phyloP scores from a whole-genome alignment of 2,113 vertebrate genomes.

The Rhinogobius similis region DNA sequence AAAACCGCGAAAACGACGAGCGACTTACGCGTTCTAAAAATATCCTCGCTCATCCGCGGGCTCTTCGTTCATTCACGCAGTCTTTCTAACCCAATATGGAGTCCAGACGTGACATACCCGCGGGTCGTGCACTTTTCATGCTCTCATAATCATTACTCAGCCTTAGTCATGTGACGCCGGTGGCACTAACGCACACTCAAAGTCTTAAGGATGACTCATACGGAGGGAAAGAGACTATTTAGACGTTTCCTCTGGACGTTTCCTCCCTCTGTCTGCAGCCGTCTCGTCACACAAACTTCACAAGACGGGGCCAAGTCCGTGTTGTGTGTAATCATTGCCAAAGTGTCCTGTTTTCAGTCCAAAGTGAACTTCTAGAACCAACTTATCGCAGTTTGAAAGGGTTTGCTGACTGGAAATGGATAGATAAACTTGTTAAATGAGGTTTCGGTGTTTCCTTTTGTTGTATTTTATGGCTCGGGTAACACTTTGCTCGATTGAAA shows the following conservation, averaged over 20 bases:
- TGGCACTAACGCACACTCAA: background rate
- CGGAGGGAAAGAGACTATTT: background rate
- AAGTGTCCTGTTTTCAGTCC: background rate
- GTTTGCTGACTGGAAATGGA: background rate
- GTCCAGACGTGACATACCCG: conserved; percentile 1
- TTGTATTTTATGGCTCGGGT: background rate
- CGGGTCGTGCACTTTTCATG: conserved; percentile 3
- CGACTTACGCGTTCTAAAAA: background rate
- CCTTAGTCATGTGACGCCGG: conserved; percentile 7
- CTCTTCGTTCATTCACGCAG: background rate
- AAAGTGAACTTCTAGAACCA: background rate
- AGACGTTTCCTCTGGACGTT: background rate
- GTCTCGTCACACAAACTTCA: background rate
- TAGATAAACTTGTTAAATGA: background rate
- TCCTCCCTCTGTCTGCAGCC: background rate
- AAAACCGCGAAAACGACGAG: background rate
- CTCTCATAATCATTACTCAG: conserved; percentile 3
- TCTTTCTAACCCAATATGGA: background rate
- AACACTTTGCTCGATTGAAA: no score
- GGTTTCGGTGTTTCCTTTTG: background rate
- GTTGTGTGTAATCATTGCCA: background rate
- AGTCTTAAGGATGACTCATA: background rate
- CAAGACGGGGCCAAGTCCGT: background rate
- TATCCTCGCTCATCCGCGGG: background rate
- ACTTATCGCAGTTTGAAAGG: background rate